Evolutionary conservation across 2,888 invertebrate genomes (phyloP).

Genomic region (Bombylius major): DNA sequence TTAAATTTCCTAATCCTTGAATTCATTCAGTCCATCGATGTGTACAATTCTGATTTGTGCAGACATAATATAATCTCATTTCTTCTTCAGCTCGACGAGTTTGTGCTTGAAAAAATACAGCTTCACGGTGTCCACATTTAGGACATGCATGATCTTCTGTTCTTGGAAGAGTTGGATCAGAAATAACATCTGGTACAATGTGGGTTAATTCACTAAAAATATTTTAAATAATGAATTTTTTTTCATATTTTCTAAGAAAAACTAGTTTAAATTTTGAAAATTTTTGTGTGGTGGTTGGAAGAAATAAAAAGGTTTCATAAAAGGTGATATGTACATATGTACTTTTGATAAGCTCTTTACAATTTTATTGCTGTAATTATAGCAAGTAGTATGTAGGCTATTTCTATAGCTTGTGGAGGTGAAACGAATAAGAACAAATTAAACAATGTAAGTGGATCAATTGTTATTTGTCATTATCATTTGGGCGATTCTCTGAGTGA

Average conservation of each 20-base stretch:
- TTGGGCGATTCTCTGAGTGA: too few species aligned
- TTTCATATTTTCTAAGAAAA: background rate
- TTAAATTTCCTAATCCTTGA: too few species aligned
- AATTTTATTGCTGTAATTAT: too few species aligned
- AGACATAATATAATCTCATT: constrained; percentile 95
- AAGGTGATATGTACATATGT: too few species aligned
- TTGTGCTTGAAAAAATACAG: constrained; percentile 98
- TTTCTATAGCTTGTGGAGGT: too few species aligned
- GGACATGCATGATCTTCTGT: constrained; percentile 98
- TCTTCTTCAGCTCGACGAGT: constrained; percentile 94
- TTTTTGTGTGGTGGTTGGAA: background rate
- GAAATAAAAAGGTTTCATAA: too few species aligned
- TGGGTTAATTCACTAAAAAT: constrained; percentile 86
- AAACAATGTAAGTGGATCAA: too few species aligned
- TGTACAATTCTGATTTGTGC: constrained; percentile 80
- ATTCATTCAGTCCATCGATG: constrained; percentile 90
- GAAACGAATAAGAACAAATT: too few species aligned
- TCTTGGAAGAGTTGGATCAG: constrained; percentile 93
- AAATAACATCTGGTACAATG: constrained; percentile 95
- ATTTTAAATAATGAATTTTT: constrained; percentile 15
- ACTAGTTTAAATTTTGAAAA: background rate
- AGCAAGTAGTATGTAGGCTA: too few species aligned
- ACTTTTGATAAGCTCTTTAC: too few species aligned
- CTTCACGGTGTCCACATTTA: constrained; percentile 86
- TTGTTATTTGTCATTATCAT: too few species aligned